Base-by-base conservation (phyloP, 2,888 invertebrate genomes). In the Synanthedon vespiformis region DNA sequence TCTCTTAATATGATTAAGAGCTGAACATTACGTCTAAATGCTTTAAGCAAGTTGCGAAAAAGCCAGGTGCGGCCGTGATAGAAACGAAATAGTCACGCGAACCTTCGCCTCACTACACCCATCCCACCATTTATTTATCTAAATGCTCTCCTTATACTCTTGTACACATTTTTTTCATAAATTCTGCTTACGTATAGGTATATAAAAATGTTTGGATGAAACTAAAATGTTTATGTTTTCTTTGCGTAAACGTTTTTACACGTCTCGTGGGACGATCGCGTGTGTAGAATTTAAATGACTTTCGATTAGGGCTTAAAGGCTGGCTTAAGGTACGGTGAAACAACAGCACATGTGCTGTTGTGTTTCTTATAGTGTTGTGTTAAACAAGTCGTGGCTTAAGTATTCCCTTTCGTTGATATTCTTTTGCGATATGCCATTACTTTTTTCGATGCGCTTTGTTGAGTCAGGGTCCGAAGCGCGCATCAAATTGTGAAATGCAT, bases 31-130 rank as follows among this genome's bases (percentile, higher is more conserved):
- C 2, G n/a, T 3, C 44, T 44, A 44, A 22, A 13, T 44, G 44
- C 11, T 44, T 34, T 10, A 34, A 44, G 44, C 2, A n/a, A 8
- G 14, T 14, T 44, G 44, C 44, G 13, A 44, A 67, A 68, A 64
- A 61, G 56, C 62, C 64, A 73, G 81, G 80, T 71, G 80, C 64
- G 81, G 77, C 63, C 54, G 59, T 65, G 70, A 79, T 74, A 69
- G 64, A 65, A 59, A 58, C 53, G 48, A 54, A 55, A 49, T 52
- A 52, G 54, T 58, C 80, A 79, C 80, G 80, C 80, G 73, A 79
- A 71, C 50, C 56, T 53, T 56, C 61, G 64, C 64, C 77, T 72
- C 65, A 72, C 77, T 68, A 74, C 60, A 61, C 58, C 64, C 8
- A 44, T 44, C 8, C n/a, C 11, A n/a, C 11, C 8, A 44, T 14